These are phyloP conservation scores for Melanogrammus aeglefinus DNA, from an alignment of 2,797 vertebrate genomes.

Conservation along the genomic window DNA sequence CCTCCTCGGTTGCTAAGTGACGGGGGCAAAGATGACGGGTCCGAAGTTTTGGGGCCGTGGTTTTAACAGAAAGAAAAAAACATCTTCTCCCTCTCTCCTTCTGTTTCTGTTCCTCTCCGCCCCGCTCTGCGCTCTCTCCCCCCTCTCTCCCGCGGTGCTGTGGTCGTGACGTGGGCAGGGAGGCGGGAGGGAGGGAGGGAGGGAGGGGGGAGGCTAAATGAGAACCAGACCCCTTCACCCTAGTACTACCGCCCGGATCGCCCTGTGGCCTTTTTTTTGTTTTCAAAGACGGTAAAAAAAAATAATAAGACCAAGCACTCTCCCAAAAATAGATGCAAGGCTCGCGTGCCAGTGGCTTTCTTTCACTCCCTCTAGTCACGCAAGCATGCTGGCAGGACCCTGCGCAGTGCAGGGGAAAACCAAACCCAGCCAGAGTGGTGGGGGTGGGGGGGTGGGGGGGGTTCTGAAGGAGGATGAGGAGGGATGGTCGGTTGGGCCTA, in stretches of 20 bases:
- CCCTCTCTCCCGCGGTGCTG: slow-evolving; percentile 51
- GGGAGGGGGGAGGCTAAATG: slow-evolving; percentile 76
- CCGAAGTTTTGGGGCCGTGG: slow-evolving; percentile 61
- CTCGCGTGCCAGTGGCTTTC: slow-evolving; percentile 80
- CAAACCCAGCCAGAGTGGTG: slow-evolving; percentile 53
- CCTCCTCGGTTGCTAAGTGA: slow-evolving; percentile 75
- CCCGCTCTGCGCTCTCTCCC: slow-evolving; percentile 62
- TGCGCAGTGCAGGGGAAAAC: slow-evolving; percentile 64
- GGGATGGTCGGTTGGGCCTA: slow-evolving; percentile 60
- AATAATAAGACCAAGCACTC: slow-evolving; percentile 59
- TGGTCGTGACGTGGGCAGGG: slow-evolving; percentile 72
- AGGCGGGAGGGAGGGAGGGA: slow-evolving; percentile 70
- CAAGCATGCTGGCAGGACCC: slow-evolving; percentile 78
- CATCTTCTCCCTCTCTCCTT: neutral
- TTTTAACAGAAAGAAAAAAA: slow-evolving; percentile 68
- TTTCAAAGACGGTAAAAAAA: slow-evolving; percentile 56
- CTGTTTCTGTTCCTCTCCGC: slow-evolving; percentile 34
- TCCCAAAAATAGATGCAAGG: slow-evolving; percentile 81
- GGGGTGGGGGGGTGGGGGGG: slow-evolving; percentile 56
- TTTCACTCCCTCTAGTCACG: slow-evolving; percentile 79
- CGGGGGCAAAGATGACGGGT: slow-evolving; percentile 68
- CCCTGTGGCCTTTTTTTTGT: slow-evolving; percentile 71
- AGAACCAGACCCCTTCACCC: slow-evolving; percentile 81
- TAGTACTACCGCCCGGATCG: slow-evolving; percentile 75
- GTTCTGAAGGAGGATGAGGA: slow-evolving; percentile 57